A percentile compares a stretch with the other conserved stretches of the same genome.
phyloP scores from a whole-genome alignment of 2,797 vertebrate genomes.

The Epinephelus awoara region DNA sequence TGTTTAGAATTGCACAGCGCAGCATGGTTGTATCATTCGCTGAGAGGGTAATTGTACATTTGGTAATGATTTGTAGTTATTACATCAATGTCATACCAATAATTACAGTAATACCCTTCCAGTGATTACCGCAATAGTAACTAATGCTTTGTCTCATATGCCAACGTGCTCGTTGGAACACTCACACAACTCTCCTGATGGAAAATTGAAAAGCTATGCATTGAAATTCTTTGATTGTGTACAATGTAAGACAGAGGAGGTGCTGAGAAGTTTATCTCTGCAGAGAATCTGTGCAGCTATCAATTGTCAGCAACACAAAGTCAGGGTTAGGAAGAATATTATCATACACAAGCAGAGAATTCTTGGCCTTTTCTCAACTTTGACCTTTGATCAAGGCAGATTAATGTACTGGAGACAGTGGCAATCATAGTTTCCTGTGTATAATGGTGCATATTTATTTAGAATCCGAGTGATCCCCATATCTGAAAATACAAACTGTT shows the following conservation, averaged over 20 bases:
- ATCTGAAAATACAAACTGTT: not conserved
- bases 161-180: conserved; percentile 11
- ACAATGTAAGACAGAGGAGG: not conserved
- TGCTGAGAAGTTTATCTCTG: not conserved
- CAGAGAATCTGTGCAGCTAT: not conserved
- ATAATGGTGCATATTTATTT: not conserved
- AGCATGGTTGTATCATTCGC: conserved; percentile 28
- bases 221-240: not conserved
- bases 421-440: not conserved
- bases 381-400: too few relatives aligned
- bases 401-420: too few relatives aligned
- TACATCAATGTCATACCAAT: conserved; percentile 33
- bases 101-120: conserved; percentile 51
- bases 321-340: not conserved
- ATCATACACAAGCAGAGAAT: not conserved
- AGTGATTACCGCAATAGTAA: conserved; percentile 35
- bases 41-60: conserved; percentile 55
- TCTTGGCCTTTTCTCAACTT: not conserved
- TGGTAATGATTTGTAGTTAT: conserved; percentile 44
- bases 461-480: conserved; percentile 1
- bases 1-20: conserved; percentile 28
- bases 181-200: not conserved
- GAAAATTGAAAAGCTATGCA: conserved; percentile 7
- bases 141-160: conserved; percentile 22
- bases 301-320: too few relatives aligned